Evolutionary conservation across 2,113 vertebrate genomes (phyloP).

Genomic region (Neolamprologus kungweensis): DNA sequence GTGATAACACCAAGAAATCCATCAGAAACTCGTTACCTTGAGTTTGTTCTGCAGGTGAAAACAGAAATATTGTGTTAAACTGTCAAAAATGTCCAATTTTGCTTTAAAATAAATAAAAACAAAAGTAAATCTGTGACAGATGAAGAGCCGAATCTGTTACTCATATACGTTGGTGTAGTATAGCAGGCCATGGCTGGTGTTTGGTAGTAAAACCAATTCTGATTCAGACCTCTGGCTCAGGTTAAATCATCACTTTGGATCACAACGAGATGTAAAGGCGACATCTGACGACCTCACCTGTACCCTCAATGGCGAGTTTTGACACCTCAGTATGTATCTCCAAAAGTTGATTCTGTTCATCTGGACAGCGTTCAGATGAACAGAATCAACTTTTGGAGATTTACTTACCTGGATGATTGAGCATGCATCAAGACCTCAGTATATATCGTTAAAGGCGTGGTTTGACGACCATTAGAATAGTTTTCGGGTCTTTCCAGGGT

Average conservation of each 20-base stretch:
- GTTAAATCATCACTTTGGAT: not conserved
- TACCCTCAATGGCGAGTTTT: not conserved
- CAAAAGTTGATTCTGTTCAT: not conserved
- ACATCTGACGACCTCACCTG: not conserved
- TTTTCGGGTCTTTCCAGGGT: not conserved
- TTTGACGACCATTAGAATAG: rapidly evolving
- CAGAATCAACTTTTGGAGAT: not conserved
- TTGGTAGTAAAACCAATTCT: not conserved
- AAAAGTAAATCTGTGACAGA: rapidly evolving
- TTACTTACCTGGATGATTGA: not conserved
- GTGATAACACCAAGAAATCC: rapidly evolving
- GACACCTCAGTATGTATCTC: not conserved
- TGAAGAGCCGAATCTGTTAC: not conserved
- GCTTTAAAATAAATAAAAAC: not conserved
- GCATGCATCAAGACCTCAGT: not conserved
- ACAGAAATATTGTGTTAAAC: not conserved
- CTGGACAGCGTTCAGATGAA: not conserved
- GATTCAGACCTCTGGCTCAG: not conserved
- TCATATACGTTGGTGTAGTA: not conserved
- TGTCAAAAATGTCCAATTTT: not conserved
- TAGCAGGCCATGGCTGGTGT: not conserved
- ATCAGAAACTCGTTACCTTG: not conserved
- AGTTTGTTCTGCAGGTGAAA: not conserved
- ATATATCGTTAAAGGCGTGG: rapidly evolving
- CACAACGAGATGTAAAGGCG: not conserved